Evolutionary conservation across 2,888 invertebrate genomes (phyloP).

Genomic region (Troides aeacus): DNA sequence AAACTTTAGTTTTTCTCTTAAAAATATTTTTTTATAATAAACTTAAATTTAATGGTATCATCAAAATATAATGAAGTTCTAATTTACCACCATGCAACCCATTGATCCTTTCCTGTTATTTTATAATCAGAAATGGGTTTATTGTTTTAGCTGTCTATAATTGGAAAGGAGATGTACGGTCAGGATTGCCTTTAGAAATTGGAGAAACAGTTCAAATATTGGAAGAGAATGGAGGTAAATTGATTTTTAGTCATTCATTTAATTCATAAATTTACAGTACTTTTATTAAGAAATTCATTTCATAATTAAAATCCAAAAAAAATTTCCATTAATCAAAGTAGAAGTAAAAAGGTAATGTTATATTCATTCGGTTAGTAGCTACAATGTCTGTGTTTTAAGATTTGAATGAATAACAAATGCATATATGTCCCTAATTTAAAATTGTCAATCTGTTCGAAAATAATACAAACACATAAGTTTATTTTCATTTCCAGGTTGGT

Average conservation of each 20-base stretch:
- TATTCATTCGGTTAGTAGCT: not conserved
- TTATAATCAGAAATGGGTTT: not conserved
- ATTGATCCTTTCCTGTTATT: not conserved
- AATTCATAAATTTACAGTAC: not conserved
- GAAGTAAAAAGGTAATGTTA: not conserved
- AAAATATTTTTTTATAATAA: too few species aligned
- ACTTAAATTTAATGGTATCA: too few species aligned
- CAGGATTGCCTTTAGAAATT: slow-evolving; percentile 91
- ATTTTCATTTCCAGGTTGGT: slow-evolving; percentile 84
- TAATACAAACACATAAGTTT: not conserved
- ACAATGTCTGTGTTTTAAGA: not conserved
- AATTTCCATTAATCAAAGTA: not conserved
- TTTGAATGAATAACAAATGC: too few species aligned
- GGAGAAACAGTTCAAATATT: slow-evolving; percentile 95
- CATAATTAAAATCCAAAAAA: too few species aligned
- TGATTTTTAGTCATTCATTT: not conserved
- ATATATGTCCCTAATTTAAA: not conserved
- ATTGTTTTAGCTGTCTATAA: slow-evolving; percentile 91
- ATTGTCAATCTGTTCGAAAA: too few species aligned
- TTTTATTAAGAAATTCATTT: not conserved
- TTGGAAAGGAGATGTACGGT: slow-evolving; percentile 90
- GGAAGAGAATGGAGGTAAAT: slow-evolving; percentile 90
- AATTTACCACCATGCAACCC: too few species aligned
- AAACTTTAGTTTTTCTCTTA: too few species aligned
- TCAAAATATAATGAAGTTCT: too few species aligned